Evolutionary conservation across 2,797 vertebrate species (phyloP), one percentile per base, ranked within the genome.

Genomic region (Hemitrygon akajei): DNA sequence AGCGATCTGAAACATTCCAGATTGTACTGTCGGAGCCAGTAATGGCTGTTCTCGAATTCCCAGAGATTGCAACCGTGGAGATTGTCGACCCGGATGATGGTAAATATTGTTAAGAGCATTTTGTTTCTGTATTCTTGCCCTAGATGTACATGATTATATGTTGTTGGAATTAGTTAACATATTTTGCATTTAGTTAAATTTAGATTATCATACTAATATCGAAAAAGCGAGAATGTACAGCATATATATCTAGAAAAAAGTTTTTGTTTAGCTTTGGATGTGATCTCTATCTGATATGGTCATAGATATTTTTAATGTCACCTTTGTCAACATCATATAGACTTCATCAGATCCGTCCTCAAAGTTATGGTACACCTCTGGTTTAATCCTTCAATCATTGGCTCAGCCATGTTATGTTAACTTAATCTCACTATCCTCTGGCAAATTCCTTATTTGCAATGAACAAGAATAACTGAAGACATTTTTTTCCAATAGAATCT

Each of bases 31-130:
- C 98, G 0, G 98, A 99, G 94, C 98, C 98, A 0, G 98, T 99
- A 94, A 98, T 99, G 98, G 98, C 96, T 0, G 96, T 96, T 94
- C 95, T 98, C 95, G 98, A 98, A 95, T 97, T 97, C 87, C 98
- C 98, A 0, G 63, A 95, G 0, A 94, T 94, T 27, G 96, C 98
- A 81, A 98, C 96, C 0, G 98, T 99, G 94, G 98, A 99, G 96
- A 98, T 99, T 93, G 94, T 98, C 81, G 98, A 99, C 95, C 98
- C 98, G 0, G 97, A 95, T 94, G 98, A 99, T 20, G 98, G 98
- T 99, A 95, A 97, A 97, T 95, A 60, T 69, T 11, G 16, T 34
- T 93, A 40, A 73, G 40, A 82, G 18, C 56, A 34, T n/a, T 87
- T 27, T 40, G 47, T 47, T 66, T n/a, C 47, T 34, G n/a, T 22